Evolutionary conservation across 2,113 vertebrate species (phyloP).

Genomic region (Catharus minimus): DNA sequence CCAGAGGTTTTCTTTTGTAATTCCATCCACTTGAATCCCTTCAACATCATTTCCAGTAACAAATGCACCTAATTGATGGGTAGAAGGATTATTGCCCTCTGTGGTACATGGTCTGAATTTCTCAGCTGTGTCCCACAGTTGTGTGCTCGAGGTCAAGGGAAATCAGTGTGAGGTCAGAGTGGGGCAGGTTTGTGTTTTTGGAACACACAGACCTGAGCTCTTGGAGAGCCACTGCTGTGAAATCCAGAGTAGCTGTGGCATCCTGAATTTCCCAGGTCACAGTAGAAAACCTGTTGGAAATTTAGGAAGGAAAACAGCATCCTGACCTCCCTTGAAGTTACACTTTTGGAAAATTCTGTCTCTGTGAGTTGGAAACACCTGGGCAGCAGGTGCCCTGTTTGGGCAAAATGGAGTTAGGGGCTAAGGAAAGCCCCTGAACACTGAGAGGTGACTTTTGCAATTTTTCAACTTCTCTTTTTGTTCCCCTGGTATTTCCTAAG

Average conservation of each 20-base stretch:
- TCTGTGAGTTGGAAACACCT: not conserved
- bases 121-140: not conserved
- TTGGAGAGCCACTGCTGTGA: no score
- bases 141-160: not conserved
- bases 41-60: not conserved
- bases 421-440: not conserved
- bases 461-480: not conserved
- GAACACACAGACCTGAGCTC: no score
- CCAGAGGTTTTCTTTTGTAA: not conserved
- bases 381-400: not conserved
- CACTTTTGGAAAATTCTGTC: not conserved
- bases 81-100: not conserved
- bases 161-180: not conserved
- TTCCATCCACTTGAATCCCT: not conserved
- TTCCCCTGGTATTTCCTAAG: not conserved
- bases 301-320: not conserved
- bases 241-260: no score
- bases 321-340: not conserved
- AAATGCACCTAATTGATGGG: not conserved
- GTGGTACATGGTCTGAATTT: not conserved
- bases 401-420: not conserved
- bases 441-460: not conserved
- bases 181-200: not conserved
- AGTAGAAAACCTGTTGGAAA: not conserved
- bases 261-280: not conserved